Evolutionary conservation across 1,140 invertebrate species (phyloP), one percentile per base, ranked within the genome.

Genomic region (Papilio glaucus): DNA sequence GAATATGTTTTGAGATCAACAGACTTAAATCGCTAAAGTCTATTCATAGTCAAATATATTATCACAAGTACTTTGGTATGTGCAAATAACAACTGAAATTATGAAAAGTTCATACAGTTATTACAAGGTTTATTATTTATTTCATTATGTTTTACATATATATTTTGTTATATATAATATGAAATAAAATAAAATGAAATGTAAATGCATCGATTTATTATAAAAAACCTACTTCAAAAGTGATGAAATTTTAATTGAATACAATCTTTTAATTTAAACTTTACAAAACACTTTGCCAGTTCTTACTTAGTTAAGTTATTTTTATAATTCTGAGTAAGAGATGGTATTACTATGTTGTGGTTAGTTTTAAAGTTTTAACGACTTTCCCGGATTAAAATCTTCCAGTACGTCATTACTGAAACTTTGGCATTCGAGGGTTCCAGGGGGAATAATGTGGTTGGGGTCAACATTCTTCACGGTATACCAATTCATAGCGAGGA

Each of bases 61-160:
- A 87, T 86, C 85, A 87, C 85, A 85, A 77, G 74, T 53, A 85
- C 83, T 87, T 87, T 87, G 85, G 85, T 87, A 77, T 71, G 57
- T 61, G 61, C 38, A 67, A 21, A 8, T 53, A 53, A 63, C 61
- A 63, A 21, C 0, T 63, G 18, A 39, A 63, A 18, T 60, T 24
- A 0, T 29, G n/a, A n/a, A 29, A n/a, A n/a, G n/a, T n/a, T n/a
- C n/a, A n/a, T n/a, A n/a, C n/a, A n/a, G n/a, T n/a, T n/a, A n/a
- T n/a, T n/a, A n/a, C n/a, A n/a, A n/a, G n/a, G n/a, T n/a, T n/a
- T n/a, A n/a, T n/a, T n/a, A n/a, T n/a, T n/a, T n/a, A n/a, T n/a
- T n/a, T n/a, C n/a, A n/a, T 1, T 26, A 60, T 42, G 41, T 42
- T 5, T n/a, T n/a, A 71, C 13, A 18, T 37, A 68, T 42, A 57